A percentile compares a stretch with the other conserved stretches of the same genome.
Evolutionary conservation across 2,113 vertebrate genomes (phyloP).

Genomic region (Martes martes): DNA sequence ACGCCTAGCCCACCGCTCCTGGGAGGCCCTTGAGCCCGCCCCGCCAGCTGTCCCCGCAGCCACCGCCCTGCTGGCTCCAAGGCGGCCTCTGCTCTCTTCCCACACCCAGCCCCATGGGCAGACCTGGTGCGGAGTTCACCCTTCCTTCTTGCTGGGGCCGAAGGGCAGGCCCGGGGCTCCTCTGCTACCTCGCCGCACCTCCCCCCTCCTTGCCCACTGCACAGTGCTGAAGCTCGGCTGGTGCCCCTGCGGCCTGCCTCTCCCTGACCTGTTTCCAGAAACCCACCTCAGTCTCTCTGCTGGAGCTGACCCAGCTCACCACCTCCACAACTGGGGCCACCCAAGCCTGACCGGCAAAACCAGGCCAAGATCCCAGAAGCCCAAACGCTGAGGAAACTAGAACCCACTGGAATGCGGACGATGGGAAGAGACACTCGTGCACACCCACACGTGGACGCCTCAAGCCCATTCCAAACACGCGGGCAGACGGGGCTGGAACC

Average conservation of each 20-base stretch:
- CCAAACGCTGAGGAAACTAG: background rate
- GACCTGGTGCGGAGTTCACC: background rate
- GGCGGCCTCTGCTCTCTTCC: background rate
- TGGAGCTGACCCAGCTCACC: background rate
- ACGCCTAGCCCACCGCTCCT: fast-evolving
- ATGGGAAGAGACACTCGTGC: background rate
- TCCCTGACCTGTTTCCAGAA: background rate
- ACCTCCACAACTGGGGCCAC: background rate
- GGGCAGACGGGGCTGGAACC: fast-evolving
- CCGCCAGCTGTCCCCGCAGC: background rate
- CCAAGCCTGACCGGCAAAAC: background rate
- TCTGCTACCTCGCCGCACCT: background rate
- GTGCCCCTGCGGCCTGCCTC: background rate
- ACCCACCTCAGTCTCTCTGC: background rate
- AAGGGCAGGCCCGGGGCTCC: background rate
- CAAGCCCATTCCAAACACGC: background rate
- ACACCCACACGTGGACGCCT: background rate
- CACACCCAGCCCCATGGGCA: fast-evolving
- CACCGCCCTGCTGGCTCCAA: background rate
- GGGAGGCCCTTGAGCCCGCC: background rate
- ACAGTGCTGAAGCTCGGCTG: background rate
- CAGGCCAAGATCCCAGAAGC: background rate
- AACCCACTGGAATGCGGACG: background rate
- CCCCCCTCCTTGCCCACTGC: background rate
- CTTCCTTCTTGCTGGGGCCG: background rate